Percentiles rank a stretch among this genome's conserved stretches.
Evolutionary conservation across 2,888 invertebrate genomes (phyloP).

Genomic region (Amiota mariae): DNA sequence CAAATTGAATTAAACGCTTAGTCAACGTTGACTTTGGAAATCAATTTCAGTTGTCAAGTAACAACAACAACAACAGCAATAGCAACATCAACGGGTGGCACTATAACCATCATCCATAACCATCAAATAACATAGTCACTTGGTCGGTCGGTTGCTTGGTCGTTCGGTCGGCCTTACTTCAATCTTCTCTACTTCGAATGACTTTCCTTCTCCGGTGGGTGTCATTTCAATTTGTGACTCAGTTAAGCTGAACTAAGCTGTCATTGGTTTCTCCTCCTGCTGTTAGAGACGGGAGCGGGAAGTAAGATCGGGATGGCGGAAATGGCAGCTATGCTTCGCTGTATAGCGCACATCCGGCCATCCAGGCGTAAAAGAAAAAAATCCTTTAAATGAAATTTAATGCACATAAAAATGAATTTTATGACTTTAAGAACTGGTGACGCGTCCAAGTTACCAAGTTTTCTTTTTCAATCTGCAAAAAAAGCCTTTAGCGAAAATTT

Average conservation of each 20-base stretch:
- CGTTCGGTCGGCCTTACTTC: background rate
- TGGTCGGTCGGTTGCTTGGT: background rate
- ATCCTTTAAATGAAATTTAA: conserved; percentile 28
- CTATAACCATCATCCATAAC: background rate
- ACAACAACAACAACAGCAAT: background rate
- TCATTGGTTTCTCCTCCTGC: background rate
- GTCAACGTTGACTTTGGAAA: conserved; percentile 24
- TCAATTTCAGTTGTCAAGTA: conserved; percentile 25
- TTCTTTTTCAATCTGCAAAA: background rate
- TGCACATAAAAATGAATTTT: conserved; percentile 33
- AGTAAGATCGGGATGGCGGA: no score
- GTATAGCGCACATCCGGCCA: background rate
- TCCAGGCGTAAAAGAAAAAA: background rate
- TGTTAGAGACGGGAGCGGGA: background rate
- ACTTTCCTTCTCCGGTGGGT: background rate
- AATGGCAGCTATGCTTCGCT: no score
- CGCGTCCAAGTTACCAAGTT: background rate
- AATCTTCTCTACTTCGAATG: background rate
- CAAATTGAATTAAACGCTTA: conserved; percentile 37
- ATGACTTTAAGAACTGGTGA: conserved; percentile 19
- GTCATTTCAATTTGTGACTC: conserved; percentile 26
- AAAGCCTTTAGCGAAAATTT: conserved; percentile 25
- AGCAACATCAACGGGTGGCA: background rate
- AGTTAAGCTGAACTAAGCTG: conserved; percentile 23
- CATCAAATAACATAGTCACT: background rate